Percentiles rank a stretch among this genome's conserved stretches.
phyloP scores from a whole-genome alignment of 2,113 vertebrate species.

The Rostratula benghalensis region DNA sequence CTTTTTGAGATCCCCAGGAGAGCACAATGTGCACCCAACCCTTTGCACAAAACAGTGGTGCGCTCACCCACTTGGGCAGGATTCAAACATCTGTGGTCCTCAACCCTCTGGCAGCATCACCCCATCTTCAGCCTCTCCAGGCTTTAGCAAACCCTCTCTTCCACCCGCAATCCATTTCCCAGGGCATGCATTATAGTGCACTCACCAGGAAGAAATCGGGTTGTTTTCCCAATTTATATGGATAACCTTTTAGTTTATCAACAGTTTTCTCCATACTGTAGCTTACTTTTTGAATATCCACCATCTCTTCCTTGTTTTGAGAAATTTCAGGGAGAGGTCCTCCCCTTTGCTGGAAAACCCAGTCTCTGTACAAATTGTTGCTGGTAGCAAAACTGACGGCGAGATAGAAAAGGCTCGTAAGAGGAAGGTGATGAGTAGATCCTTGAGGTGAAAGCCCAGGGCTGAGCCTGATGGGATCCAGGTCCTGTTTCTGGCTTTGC shows the following conservation, averaged over 20 bases:
- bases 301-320: not conserved
- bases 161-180: not conserved
- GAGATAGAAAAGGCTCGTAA: accelerated
- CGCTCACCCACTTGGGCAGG: too few species aligned
- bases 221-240: not conserved
- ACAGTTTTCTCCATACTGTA: not conserved
- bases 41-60: not conserved
- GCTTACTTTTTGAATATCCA: not conserved
- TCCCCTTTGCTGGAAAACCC: not conserved
- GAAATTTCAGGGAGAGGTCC: not conserved
- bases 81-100: accelerated
- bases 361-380: not conserved
- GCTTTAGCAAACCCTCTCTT: not conserved
- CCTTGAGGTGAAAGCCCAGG: not conserved
- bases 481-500: not conserved
- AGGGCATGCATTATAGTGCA: not conserved
- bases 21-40: too few species aligned
- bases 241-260: not conserved
- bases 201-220: not conserved
- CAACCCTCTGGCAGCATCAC: not conserved
- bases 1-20: not conserved
- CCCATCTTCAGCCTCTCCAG: not conserved
- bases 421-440: too few species aligned
- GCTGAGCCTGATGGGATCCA: not conserved
- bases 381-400: not conserved